phyloP scores from a whole-genome alignment of 2,113 vertebrate species.

The Lycaon pictus region DNA sequence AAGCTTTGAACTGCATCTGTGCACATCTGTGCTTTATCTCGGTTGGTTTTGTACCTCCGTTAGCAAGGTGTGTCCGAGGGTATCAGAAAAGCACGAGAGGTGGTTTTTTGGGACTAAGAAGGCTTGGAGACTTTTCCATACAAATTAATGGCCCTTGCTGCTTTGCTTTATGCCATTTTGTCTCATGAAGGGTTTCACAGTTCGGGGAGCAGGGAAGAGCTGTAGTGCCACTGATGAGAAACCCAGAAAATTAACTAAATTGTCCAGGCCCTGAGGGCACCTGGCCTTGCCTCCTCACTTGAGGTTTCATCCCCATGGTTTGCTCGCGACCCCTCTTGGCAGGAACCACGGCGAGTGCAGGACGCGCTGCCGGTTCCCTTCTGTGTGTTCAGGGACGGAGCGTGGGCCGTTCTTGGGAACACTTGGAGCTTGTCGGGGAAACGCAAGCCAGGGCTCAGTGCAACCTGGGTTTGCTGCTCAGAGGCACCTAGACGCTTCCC shows the following conservation, averaged over 20 bases:
- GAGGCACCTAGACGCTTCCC: neutral
- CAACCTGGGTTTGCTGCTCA: neutral
- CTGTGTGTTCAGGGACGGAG: neutral
- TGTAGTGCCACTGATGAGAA: neutral
- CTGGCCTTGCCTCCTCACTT: neutral
- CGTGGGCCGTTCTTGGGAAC: neutral
- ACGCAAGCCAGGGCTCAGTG: neutral
- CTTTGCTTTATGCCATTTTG: neutral
- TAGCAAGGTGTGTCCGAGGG: neutral
- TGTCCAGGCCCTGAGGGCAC: neutral
- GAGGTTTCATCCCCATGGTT: neutral
- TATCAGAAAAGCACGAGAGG: neutral
- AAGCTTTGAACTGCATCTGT: neutral
- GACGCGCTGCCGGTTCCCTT: accelerated
- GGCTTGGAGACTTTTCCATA: neutral
- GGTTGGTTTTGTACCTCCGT: neutral
- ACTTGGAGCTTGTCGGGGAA: neutral
- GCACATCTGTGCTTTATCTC: neutral
- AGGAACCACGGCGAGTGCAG: neutral
- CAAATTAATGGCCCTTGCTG: neutral
- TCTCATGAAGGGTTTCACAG: neutral
- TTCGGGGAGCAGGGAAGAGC: neutral
- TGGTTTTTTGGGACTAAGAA: neutral
- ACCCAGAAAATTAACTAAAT: neutral
- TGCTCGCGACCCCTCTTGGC: too few species aligned